These are phyloP conservation scores for Dichetophora obliterata DNA, from an alignment of 2,888 invertebrate genomes.

Conservation along the genomic window DNA sequence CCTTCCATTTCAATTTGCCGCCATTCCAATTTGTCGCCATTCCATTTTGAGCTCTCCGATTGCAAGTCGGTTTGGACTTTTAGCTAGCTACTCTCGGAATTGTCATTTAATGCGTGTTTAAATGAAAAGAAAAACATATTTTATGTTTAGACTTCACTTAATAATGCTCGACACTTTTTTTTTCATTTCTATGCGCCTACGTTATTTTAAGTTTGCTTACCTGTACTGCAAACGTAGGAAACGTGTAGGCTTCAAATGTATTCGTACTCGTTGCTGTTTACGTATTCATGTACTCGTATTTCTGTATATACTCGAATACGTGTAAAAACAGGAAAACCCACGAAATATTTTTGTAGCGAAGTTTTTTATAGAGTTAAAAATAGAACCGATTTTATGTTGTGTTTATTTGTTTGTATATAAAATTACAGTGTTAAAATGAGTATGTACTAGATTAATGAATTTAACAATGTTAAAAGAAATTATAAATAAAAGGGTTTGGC, in stretches of 20 bases:
- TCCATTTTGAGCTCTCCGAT: not conserved
- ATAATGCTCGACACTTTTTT: not conserved
- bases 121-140: conserved; percentile 20
- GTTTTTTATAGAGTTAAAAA: not conserved
- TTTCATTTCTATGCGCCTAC: not conserved
- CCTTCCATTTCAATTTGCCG: too few species aligned
- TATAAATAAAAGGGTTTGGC: too few species aligned
- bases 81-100: not conserved
- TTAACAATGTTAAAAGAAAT: too few species aligned
- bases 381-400: too few species aligned
- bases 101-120: not conserved
- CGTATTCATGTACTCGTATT: not conserved
- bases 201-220: not conserved
- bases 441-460: too few species aligned
- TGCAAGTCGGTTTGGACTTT: not conserved
- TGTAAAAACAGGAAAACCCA: conserved; percentile 35
- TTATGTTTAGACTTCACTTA: conserved; percentile 39
- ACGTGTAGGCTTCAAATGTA: not conserved
- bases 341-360: conserved; percentile 18
- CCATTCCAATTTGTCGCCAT: not conserved
- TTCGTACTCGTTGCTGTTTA: not conserved
- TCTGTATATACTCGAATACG: not conserved
- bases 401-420: too few species aligned
- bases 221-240: not conserved
- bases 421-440: too few species aligned